These are phyloP conservation scores for Morelia viridis DNA, from an alignment of 2,797 vertebrate genomes.

Conservation along the genomic window DNA sequence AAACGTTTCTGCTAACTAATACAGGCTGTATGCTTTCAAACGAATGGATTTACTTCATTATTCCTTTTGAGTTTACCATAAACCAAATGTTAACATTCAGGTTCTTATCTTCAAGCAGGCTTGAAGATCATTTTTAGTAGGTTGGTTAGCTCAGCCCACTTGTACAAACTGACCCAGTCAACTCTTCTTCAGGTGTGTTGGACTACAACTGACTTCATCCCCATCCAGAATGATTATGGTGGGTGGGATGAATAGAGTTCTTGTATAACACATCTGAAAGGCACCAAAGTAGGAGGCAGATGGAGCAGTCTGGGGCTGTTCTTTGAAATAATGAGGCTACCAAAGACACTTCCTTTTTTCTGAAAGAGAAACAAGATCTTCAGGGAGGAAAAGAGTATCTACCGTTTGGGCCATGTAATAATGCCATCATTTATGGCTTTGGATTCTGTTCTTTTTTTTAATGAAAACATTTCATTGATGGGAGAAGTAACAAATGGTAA, in stretches of 20 bases:
- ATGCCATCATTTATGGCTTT: background rate
- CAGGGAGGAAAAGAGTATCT: conserved; percentile 10
- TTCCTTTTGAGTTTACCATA: conserved; percentile 25
- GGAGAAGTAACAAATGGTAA: conserved; percentile 13
- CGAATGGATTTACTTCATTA: conserved; percentile 27
- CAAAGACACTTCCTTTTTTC: conserved; percentile 48
- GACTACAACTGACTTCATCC: no score
- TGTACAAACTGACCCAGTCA: no score
- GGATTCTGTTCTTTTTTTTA: background rate
- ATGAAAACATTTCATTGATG: background rate
- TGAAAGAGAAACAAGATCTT: conserved; percentile 35
- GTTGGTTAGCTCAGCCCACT: no score
- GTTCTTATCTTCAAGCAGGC: conserved; percentile 65
- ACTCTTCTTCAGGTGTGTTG: no score
- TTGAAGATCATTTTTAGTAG: conserved; percentile 44
- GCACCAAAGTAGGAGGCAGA: conserved; percentile 16
- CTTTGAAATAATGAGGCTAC: conserved; percentile 39
- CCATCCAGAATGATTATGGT: no score
- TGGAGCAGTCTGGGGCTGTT: conserved; percentile 38
- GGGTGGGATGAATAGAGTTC: background rate
- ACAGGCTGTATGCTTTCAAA: background rate
- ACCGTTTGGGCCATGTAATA: conserved; percentile 1
- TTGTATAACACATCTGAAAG: conserved; percentile 57
- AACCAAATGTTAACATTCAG: conserved; percentile 48
- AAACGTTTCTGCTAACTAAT: background rate